These are phyloP conservation scores for Abramis brama DNA, from an alignment of 2,113 vertebrate genomes.

Conservation along the genomic window DNA sequence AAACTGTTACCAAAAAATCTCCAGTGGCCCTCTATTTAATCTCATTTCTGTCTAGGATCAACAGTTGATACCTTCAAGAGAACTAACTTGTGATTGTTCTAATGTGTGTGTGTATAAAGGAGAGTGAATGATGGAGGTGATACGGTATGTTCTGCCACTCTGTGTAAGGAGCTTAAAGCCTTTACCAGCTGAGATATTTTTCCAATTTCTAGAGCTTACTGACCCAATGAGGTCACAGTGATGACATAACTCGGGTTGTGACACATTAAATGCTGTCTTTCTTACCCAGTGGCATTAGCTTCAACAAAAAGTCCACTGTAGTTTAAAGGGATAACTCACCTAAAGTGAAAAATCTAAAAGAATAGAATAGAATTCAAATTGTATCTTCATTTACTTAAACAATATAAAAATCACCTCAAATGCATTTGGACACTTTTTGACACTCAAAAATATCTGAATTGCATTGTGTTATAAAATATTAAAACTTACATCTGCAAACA, in stretches of 20 bases:
- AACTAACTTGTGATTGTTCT: background rate
- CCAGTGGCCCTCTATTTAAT: background rate
- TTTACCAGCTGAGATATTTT: background rate
- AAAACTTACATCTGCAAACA: too few relatives aligned
- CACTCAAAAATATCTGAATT: too few relatives aligned
- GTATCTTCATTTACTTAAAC: too few relatives aligned
- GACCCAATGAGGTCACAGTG: constrained; percentile 8
- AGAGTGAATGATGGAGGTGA: constrained; percentile 28
- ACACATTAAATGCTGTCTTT: constrained; percentile 13
- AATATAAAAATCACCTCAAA: too few relatives aligned
- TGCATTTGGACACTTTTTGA: background rate
- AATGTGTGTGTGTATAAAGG: background rate
- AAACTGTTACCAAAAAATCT: background rate
- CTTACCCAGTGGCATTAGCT: background rate
- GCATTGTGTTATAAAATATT: background rate
- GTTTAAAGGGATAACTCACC: background rate
- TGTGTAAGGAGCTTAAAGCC: constrained; percentile 23
- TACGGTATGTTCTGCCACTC: constrained; percentile 5
- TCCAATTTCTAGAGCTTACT: constrained; percentile 17
- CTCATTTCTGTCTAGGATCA: background rate
- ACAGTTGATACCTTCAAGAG: background rate
- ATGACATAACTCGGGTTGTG: background rate
- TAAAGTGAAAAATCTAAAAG: background rate
- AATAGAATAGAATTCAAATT: too few relatives aligned
- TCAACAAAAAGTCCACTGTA: background rate